phyloP scores from a whole-genome alignment of 2,797 vertebrate species.

The Tapirus indicus region DNA sequence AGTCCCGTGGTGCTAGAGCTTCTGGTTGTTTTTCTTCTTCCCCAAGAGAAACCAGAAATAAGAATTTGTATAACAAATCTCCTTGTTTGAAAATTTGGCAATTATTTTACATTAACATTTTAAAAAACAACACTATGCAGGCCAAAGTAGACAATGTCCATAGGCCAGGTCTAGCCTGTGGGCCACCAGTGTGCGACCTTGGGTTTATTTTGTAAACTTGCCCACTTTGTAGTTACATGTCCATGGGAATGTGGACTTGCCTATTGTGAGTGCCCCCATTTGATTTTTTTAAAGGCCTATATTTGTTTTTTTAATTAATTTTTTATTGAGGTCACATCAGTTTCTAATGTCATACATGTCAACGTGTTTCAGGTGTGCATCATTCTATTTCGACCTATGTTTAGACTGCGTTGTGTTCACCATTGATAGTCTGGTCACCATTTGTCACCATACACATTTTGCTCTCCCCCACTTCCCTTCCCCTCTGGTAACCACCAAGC shows the following conservation, averaged over 20 bases:
- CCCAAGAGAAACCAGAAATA: background rate
- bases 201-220: background rate
- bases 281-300: background rate
- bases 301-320: too few relatives aligned
- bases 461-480: too few relatives aligned
- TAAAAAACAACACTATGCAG: background rate
- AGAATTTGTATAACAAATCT: background rate
- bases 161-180: background rate
- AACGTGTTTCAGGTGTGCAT: too few relatives aligned
- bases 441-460: too few relatives aligned
- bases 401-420: too few relatives aligned
- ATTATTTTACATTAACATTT: background rate
- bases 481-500: too few relatives aligned
- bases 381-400: too few relatives aligned
- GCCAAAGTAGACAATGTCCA: background rate
- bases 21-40: background rate
- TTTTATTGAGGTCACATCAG: too few relatives aligned
- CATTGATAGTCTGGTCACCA: too few relatives aligned
- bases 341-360: too few relatives aligned
- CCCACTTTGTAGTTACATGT: background rate
- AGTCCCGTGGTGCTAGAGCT: background rate
- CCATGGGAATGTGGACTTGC: too few relatives aligned
- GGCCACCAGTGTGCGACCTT: background rate
- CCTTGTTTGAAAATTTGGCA: background rate
- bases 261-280: rapidly evolving